A percentile compares a stretch with the other conserved stretches of the same genome.
These are phyloP conservation scores for Archips crataeganus DNA, from an alignment of 2,888 invertebrate species.

Conservation along the genomic window DNA sequence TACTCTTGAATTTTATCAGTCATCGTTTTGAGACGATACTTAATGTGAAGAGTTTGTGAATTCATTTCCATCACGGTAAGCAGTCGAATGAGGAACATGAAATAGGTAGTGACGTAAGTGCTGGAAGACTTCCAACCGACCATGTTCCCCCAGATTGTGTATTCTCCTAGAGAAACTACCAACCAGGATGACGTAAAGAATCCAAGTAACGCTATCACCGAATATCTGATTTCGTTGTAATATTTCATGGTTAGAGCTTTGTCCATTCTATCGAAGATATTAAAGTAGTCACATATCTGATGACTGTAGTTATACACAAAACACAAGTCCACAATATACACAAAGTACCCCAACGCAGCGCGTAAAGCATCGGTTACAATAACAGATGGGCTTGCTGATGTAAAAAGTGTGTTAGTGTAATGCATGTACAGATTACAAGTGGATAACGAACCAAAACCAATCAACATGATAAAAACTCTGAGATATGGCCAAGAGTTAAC, in stretches of 20 bases:
- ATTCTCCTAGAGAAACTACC: slow-evolving; percentile 1
- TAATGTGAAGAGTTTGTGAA: not conserved
- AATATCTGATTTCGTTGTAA: not conserved
- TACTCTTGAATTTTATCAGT: not conserved
- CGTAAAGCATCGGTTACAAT: slow-evolving; percentile 1
- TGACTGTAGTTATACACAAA: slow-evolving; percentile 9
- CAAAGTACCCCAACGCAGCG: not conserved
- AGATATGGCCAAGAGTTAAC: slow-evolving; percentile 1
- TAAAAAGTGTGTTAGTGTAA: not conserved
- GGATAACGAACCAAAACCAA: not conserved
- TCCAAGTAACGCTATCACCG: not conserved
- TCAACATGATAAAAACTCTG: slow-evolving; percentile 1
- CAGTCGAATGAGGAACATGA: slow-evolving; percentile 3
- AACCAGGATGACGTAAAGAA: slow-evolving; percentile 5
- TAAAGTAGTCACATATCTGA: slow-evolving; percentile 4
- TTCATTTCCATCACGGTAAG: slow-evolving; percentile 7
- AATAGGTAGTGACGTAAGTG: not conserved
- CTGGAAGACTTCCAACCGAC: slow-evolving; percentile 1
- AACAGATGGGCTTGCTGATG: not conserved
- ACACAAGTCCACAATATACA: slow-evolving; percentile 12
- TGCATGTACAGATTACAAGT: slow-evolving; percentile 11
- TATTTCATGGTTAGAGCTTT: not conserved
- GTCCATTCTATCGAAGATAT: slow-evolving; percentile 16
- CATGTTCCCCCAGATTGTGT: not conserved
- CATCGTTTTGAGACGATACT: not conserved